phyloP scores from a whole-genome alignment of 1,140 invertebrate genomes.

The Cyclina sinensis region DNA sequence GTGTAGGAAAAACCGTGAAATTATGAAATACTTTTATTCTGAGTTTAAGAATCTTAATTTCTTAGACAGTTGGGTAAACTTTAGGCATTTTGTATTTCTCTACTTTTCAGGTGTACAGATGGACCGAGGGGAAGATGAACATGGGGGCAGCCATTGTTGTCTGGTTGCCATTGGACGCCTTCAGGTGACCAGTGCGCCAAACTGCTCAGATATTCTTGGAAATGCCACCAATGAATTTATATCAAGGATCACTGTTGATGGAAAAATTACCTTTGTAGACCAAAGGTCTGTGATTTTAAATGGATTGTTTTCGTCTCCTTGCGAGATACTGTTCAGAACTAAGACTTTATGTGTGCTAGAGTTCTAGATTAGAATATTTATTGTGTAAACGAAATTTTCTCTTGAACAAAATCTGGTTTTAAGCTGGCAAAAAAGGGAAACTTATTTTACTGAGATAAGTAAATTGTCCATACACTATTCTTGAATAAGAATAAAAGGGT shows the following conservation, averaged over 20 bases:
- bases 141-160: conserved; percentile 94
- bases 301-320: not conserved
- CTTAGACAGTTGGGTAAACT: too few species aligned
- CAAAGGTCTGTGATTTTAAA: conserved; percentile 89
- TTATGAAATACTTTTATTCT: too few species aligned
- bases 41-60: too few species aligned
- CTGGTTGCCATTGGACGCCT: conserved; percentile 99
- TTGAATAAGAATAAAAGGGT: too few species aligned
- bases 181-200: conserved; percentile 98
- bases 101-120: conserved; percentile 88
- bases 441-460: too few species aligned
- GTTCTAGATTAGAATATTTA: too few species aligned
- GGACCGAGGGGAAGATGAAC: conserved; percentile 92
- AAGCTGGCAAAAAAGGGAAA: too few species aligned
- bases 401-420: too few species aligned
- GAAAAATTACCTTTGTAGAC: conserved; percentile 99
- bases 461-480: too few species aligned
- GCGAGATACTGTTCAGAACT: not conserved
- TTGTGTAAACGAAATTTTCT: too few species aligned
- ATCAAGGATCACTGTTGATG: conserved; percentile 97
- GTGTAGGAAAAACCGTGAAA: too few species aligned
- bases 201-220: conserved; percentile 94
- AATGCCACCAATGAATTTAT: conserved; percentile 97
- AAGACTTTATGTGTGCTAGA: not conserved
- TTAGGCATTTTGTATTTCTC: too few species aligned